Evolutionary conservation across 30 jellyfish, hydroid and myxozoan genomes (phyloP).

Genomic region (Aurelia aurita complex sp. Pacific): DNA sequence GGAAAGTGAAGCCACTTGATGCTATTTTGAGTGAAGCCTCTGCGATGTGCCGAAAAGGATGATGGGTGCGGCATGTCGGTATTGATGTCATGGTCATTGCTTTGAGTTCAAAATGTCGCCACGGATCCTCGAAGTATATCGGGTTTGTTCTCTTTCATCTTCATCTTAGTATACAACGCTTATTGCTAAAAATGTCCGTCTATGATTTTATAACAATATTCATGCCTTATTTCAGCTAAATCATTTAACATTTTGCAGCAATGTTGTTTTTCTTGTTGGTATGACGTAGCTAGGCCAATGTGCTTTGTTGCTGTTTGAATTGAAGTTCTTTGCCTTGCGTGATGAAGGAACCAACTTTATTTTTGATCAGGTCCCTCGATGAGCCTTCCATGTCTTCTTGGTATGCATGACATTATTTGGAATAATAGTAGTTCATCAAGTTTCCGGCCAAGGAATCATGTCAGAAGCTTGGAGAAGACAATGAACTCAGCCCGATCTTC

Average conservation of each 20-base stretch:
- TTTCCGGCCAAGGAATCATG: constrained; percentile 67
- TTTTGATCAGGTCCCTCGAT: constrained; percentile 70
- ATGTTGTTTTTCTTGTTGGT: no score
- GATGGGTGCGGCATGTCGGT: constrained; percentile 82
- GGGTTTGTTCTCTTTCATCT: constrained; percentile 54
- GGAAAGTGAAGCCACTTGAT: neutral
- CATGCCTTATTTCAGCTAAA: no score
- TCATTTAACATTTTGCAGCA: no score
- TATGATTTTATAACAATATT: neutral
- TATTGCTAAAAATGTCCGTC: neutral
- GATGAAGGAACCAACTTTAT: neutral
- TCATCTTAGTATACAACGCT: neutral
- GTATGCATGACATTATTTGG: constrained; percentile 98
- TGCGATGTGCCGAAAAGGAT: constrained; percentile 71
- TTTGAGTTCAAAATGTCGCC: constrained; percentile 26
- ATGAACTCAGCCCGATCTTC: constrained; percentile 50
- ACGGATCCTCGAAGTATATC: constrained; percentile 42
- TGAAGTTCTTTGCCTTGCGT: neutral
- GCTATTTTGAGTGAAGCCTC: constrained; percentile 28
- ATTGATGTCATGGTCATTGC: constrained; percentile 38
- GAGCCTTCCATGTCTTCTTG: constrained; percentile 96
- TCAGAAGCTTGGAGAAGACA: constrained; percentile 53
- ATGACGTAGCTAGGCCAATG: constrained; percentile 18
- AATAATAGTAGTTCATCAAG: constrained; percentile 69
- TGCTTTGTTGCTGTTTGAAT: constrained; percentile 6